phyloP scores from a whole-genome alignment of 2,113 vertebrate genomes.

The Aphelocoma coerulescens region DNA sequence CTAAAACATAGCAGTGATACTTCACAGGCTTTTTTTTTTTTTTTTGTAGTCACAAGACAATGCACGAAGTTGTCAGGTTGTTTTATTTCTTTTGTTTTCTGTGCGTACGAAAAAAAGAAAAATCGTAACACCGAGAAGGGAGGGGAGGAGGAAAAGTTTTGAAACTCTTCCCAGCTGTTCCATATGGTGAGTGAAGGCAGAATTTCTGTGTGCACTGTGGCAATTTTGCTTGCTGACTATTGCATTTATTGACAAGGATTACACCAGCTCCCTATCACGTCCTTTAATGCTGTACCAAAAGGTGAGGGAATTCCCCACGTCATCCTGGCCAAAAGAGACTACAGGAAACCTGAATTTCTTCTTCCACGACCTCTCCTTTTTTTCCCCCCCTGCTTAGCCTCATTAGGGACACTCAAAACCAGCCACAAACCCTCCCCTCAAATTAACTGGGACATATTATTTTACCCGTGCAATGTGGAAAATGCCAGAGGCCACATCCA shows the following conservation, averaged over 20 bases:
- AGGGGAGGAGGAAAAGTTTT: constrained; percentile 58
- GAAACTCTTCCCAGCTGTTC: constrained; percentile 68
- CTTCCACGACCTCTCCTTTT: background rate
- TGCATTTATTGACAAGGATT: constrained; percentile 31
- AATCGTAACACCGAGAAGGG: background rate
- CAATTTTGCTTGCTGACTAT: background rate
- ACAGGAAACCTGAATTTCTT: constrained; percentile 12
- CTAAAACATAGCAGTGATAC: constrained; percentile 95
- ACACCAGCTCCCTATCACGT: background rate
- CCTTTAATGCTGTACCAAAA: background rate
- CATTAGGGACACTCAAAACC: background rate
- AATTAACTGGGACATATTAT: background rate
- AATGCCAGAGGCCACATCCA: background rate
- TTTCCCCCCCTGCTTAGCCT: fast-evolving
- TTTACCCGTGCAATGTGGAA: background rate
- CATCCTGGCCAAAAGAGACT: background rate
- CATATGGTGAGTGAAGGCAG: constrained; percentile 28
- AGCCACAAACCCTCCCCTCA: background rate
- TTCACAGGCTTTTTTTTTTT: constrained; percentile 77
- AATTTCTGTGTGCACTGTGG: constrained; percentile 30
- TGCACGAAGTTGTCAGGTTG: constrained; percentile 75
- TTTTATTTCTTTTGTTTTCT: constrained; percentile 68
- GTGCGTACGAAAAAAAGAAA: background rate
- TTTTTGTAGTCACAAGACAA: constrained; percentile 82
- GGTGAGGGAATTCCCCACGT: constrained; percentile 34